A percentile compares a stretch with the other conserved stretches of the same genome.
phyloP scores from a whole-genome alignment of 2,797 vertebrate genomes.

The Eidolon dupreanum region DNA sequence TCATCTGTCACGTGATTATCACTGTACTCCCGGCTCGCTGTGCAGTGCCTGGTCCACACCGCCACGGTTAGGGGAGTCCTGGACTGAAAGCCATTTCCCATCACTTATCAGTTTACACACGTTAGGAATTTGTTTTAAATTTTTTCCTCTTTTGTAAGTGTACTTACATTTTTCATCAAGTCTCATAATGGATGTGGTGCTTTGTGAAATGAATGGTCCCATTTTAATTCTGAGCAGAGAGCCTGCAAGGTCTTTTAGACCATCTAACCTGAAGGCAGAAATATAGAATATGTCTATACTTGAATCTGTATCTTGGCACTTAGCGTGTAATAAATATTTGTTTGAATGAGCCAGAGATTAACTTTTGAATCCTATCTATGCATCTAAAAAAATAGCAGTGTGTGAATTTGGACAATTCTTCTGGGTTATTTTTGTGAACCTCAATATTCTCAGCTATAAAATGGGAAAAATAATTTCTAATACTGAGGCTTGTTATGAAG shows the following conservation, averaged over 20 bases:
- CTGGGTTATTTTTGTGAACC: background rate
- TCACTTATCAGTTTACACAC: background rate
- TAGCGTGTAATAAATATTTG: background rate
- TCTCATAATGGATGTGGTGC: background rate
- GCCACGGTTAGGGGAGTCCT: background rate
- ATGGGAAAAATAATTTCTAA: background rate
- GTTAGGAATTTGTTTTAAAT: background rate
- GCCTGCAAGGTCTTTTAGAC: background rate
- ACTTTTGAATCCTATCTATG: background rate
- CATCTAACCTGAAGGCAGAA: background rate
- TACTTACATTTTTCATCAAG: background rate
- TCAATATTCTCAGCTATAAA: background rate
- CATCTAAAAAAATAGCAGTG: background rate
- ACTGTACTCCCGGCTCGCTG: background rate
- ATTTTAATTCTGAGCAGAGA: background rate
- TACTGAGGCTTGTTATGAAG: background rate
- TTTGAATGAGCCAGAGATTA: background rate
- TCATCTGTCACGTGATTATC: background rate
- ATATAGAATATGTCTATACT: background rate
- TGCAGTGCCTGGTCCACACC: background rate
- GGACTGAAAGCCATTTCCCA: background rate
- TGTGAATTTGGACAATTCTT: conserved; percentile 13
- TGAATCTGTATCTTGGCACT: background rate
- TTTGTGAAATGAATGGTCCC: background rate
- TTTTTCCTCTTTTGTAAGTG: background rate